Base-by-base conservation (phyloP, 2,797 vertebrate genomes). In the Garrulus glandarius region DNA sequence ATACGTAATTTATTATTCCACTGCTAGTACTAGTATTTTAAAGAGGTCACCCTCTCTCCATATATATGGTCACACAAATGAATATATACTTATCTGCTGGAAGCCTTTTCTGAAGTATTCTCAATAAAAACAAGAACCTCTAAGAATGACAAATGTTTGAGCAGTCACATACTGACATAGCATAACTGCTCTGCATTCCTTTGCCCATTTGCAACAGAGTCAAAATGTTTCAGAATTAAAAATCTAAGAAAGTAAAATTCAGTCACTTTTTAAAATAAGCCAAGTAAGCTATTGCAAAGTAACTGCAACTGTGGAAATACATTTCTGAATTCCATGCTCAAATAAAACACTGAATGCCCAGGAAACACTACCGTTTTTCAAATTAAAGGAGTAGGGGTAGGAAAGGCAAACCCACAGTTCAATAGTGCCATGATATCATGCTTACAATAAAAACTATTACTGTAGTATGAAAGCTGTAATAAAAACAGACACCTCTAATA, bases 51-150 rank as follows among this genome's bases (percentile, higher is more conserved):
- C 13, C 27, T 34, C 64, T 61, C 55, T 80, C 63, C 34, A 64
- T 68, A 34, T n/a, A 50, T 43, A 67, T 27, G 7, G 77, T 82
- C 57, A 59, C 37, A 72, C 27, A 92, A 91, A 87, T 43, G 26
- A 67, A 90, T 85, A 52, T 46, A 85, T 74, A 77, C 15, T 30
- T 80, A 74, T 46, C 79, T 78, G 60, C 64, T 91, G 92, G 79
- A 94, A 95, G 52, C 23, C 32, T 80, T 80, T 91, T 67, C 49
- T 77, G 84, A 96, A 93, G 23, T n/a, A 77, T 77, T 91, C 75
- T 89, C 15, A 84, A 63, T 34, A 69, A 87, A 91, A 93, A 9
- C 59, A 94, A 72, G 30, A 70, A 84, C 44, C 72, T 50, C 41
- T 60, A 87, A 80, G 55, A 82, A 91, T 63, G 67, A 83, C 34